Percentiles rank a stretch among this genome's conserved stretches.
phyloP scores from a whole-genome alignment of 1,140 invertebrate genomes.

The Oedothorax gibbosus region DNA sequence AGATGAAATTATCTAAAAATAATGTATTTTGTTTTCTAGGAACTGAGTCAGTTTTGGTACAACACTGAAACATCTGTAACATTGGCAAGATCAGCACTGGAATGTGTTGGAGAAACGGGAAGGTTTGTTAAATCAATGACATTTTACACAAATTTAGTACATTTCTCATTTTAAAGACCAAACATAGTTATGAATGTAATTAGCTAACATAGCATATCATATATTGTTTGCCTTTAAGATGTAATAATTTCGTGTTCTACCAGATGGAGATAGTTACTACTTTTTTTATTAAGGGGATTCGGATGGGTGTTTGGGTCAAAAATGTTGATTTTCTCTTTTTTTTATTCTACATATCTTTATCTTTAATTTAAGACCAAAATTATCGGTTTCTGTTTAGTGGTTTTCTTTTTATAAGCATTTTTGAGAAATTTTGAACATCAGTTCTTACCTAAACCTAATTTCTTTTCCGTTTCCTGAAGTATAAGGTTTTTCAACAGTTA shows the following conservation, averaged over 20 bases:
- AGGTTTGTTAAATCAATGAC: slow-evolving; percentile 66
- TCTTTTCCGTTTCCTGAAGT: too few species aligned
- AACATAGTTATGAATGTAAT: background rate
- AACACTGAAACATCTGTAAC: slow-evolving; percentile 79
- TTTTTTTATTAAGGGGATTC: too few species aligned
- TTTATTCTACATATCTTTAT: too few species aligned
- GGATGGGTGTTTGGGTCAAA: too few species aligned
- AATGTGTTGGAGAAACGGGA: slow-evolving; percentile 71
- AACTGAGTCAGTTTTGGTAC: slow-evolving; percentile 98
- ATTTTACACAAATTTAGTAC: background rate
- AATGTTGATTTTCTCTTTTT: too few species aligned
- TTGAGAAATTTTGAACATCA: too few species aligned
- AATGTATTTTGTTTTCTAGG: slow-evolving; percentile 74
- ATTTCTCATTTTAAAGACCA: background rate
- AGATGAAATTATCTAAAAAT: background rate
- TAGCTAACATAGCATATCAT: background rate
- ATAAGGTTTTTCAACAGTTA: too few species aligned
- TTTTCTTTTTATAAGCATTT: too few species aligned
- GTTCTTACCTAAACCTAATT: too few species aligned
- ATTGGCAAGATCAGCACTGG: slow-evolving; percentile 76
- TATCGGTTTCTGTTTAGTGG: too few species aligned
- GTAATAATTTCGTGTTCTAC: background rate
- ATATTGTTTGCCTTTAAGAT: background rate
- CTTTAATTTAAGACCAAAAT: too few species aligned
- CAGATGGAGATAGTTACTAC: too few species aligned